Percentiles rank a stretch among this genome's conserved stretches.
Conservation (phyloP, 2,113 vertebrate genomes). For the Rhinopomastus cyanomelas region DNA sequence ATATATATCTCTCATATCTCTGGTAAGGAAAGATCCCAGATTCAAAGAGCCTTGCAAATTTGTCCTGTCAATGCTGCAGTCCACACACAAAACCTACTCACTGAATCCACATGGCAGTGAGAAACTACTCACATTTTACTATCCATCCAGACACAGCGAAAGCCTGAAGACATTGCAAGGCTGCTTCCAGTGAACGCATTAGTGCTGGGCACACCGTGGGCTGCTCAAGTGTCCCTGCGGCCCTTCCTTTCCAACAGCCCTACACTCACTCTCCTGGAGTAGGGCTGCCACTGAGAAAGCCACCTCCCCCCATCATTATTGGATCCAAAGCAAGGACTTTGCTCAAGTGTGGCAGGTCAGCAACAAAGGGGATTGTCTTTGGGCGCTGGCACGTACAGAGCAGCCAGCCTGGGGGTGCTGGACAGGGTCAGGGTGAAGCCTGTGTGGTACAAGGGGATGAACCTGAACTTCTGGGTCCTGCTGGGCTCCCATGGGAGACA, state of each 20-base stretch:
- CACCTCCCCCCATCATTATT: not conserved
- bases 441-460: not conserved
- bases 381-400: not conserved
- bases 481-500: not conserved
- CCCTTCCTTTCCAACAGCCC: not conserved
- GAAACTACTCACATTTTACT: conserved; percentile 11
- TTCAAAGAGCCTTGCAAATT: not conserved
- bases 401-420: not conserved
- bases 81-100: not conserved
- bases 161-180: not conserved
- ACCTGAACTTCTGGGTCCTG: not conserved
- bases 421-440: not conserved
- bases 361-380: not conserved
- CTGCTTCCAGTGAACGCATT: not conserved
- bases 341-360: not conserved
- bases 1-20: not conserved
- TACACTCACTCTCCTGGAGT: not conserved
- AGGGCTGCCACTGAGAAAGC: not conserved
- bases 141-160: not conserved
- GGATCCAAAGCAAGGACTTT: not conserved
- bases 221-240: not conserved
- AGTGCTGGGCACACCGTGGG: not conserved
- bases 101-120: not conserved
- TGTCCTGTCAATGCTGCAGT: not conserved
- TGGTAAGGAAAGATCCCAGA: not conserved